Conservation (phyloP, 2,113 vertebrate genomes). For the Embiotoca jacksoni region DNA sequence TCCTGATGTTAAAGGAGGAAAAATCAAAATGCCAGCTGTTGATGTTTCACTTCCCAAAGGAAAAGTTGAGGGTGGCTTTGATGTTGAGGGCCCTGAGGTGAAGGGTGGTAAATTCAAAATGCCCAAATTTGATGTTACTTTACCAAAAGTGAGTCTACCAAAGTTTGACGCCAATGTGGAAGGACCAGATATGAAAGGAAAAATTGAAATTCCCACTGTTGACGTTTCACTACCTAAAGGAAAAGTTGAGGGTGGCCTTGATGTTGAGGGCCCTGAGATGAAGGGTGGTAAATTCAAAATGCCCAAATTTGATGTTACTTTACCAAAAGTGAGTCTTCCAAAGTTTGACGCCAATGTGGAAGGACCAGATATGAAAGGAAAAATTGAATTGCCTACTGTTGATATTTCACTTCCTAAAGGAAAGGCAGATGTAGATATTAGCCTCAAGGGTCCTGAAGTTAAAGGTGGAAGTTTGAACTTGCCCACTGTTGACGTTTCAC, state of each 20-base stretch:
- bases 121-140: too few relatives aligned
- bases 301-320: too few relatives aligned
- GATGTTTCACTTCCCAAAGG: conserved; percentile 69
- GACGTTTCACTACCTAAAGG: too few relatives aligned
- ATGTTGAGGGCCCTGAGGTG: conserved; percentile 32
- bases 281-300: too few relatives aligned
- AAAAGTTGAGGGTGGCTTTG: conserved; percentile 42
- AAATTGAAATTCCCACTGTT: too few relatives aligned
- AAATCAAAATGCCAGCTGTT: conserved; percentile 63
- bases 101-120: conserved; percentile 63
- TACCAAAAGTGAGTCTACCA: too few relatives aligned
- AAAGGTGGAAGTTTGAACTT: conserved; percentile 35
- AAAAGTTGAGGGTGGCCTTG: too few relatives aligned
- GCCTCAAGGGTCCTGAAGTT: too few relatives aligned
- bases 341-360: conserved; percentile 17
- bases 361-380: conserved; percentile 45
- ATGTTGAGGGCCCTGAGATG: too few relatives aligned
- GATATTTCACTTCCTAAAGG: conserved; percentile 38
- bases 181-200: too few relatives aligned
- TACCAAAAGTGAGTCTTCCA: too few relatives aligned
- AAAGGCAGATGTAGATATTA: conserved; percentile 37
- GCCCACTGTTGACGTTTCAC: conserved; percentile 65
- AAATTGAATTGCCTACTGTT: neutral
- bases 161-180: too few relatives aligned
- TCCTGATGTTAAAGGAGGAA: conserved; percentile 41